phyloP scores from a whole-genome alignment of 2,888 invertebrate genomes.

The Boloria euphrosyne region DNA sequence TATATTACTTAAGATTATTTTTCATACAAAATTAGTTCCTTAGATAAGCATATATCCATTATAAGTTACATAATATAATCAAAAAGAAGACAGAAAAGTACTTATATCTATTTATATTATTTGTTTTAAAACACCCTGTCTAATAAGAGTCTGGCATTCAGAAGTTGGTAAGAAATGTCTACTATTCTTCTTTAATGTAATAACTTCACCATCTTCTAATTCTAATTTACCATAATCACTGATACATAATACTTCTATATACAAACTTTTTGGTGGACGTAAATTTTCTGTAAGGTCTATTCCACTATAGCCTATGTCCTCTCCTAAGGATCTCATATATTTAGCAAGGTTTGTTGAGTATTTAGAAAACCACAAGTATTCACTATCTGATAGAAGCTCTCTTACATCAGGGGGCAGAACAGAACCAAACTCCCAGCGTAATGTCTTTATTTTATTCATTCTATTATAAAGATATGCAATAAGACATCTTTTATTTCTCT shows the following conservation, averaged over 20 bases:
- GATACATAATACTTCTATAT: conserved; percentile 94
- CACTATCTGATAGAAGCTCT: conserved; percentile 89
- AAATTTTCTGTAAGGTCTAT: conserved; percentile 93
- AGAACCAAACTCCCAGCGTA: conserved; percentile 98
- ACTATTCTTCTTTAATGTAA: conserved; percentile 94
- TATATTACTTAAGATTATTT: too few relatives aligned
- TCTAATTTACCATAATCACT: conserved; percentile 97
- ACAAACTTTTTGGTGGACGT: conserved; percentile 95
- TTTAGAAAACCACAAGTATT: conserved; percentile 93
- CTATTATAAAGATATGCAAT: conserved; percentile 92
- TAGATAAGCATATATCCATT: too few relatives aligned
- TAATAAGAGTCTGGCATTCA: conserved; percentile 94
- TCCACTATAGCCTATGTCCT: conserved; percentile 85
- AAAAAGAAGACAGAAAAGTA: too few relatives aligned
- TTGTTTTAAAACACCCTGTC: conserved; percentile 94
- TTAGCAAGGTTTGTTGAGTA: conserved; percentile 93
- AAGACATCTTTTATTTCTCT: conserved; percentile 94
- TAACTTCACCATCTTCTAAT: conserved; percentile 94
- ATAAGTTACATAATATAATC: too few relatives aligned
- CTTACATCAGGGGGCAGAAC: conserved; percentile 93
- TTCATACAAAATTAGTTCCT: too few relatives aligned
- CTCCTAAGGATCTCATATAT: conserved; percentile 95
- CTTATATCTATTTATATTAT: conserved; percentile 61
- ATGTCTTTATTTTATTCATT: conserved; percentile 89
- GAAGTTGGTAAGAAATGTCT: conserved; percentile 94